Evolutionary conservation across 2,797 vertebrate genomes (phyloP).

Genomic region (Choloepus didactylus): DNA sequence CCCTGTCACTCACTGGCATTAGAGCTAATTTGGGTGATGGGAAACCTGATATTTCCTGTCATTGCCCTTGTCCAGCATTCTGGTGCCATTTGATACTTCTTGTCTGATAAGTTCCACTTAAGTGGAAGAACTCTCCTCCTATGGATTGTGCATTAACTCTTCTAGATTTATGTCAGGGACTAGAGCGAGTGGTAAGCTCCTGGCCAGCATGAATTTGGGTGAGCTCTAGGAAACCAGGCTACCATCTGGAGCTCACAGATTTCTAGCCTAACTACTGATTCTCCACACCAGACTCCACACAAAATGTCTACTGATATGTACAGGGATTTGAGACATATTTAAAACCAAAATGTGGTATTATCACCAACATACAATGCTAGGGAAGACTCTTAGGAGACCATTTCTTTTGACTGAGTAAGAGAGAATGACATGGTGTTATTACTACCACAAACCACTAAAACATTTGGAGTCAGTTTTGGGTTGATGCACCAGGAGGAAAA

Average conservation of each 20-base stretch:
- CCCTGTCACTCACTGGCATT: background rate
- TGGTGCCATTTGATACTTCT: slow-evolving; percentile 3
- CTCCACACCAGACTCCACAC: background rate
- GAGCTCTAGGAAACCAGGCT: background rate
- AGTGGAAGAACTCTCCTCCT: background rate
- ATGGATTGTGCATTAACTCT: background rate
- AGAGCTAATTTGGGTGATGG: background rate
- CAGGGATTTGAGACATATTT: background rate
- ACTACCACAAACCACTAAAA: background rate
- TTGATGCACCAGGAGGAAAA: slow-evolving; percentile 1
- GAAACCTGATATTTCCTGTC: background rate
- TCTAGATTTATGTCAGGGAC: slow-evolving; percentile 14
- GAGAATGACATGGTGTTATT: background rate
- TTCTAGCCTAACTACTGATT: background rate
- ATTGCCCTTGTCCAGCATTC: background rate
- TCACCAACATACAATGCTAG: background rate
- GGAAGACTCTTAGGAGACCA: background rate
- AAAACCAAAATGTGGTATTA: background rate
- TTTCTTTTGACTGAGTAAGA: background rate
- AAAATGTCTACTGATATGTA: background rate
- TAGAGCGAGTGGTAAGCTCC: background rate
- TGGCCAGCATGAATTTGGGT: background rate
- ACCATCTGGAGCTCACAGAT: background rate
- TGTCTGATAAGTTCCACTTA: background rate
- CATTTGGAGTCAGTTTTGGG: background rate